These are phyloP conservation scores for Drosophila nebulosa DNA, from an alignment of 1,140 invertebrate genomes.

Conservation along the genomic window DNA sequence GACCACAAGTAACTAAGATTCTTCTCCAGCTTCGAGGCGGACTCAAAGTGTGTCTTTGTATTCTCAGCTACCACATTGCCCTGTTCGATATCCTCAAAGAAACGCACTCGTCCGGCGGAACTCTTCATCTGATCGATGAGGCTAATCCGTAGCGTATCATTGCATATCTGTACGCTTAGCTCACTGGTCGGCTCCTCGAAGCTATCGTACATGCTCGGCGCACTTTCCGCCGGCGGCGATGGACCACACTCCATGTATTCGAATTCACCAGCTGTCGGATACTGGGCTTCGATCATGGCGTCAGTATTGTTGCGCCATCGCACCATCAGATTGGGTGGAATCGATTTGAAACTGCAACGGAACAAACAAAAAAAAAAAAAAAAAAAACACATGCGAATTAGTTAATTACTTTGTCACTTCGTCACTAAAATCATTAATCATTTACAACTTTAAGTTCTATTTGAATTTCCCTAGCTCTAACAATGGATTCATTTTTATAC, in stretches of 20 bases:
- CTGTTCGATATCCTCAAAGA: constrained; percentile 87
- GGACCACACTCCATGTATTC: constrained; percentile 88
- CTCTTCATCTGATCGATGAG: constrained; percentile 87
- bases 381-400: not conserved
- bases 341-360: constrained; percentile 79
- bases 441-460: not conserved
- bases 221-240: constrained; percentile 87
- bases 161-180: constrained; percentile 87
- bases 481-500: too few species aligned
- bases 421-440: not conserved
- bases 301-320: constrained; percentile 82
- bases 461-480: not conserved
- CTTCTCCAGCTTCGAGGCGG: constrained; percentile 84
- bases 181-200: constrained; percentile 87
- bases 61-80: constrained; percentile 84
- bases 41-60: constrained; percentile 81
- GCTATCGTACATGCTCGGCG: constrained; percentile 87
- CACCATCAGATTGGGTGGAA: constrained; percentile 80
- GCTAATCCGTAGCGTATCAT: constrained; percentile 87
- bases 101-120: constrained; percentile 84
- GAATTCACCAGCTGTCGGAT: constrained; percentile 85
- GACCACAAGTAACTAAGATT: constrained; percentile 87
- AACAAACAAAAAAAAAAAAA: not conserved
- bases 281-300: constrained; percentile 84
- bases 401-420: not conserved